These are phyloP conservation scores for Lomographa bimaculata DNA, from an alignment of 2,888 invertebrate genomes.

Conservation along the genomic window DNA sequence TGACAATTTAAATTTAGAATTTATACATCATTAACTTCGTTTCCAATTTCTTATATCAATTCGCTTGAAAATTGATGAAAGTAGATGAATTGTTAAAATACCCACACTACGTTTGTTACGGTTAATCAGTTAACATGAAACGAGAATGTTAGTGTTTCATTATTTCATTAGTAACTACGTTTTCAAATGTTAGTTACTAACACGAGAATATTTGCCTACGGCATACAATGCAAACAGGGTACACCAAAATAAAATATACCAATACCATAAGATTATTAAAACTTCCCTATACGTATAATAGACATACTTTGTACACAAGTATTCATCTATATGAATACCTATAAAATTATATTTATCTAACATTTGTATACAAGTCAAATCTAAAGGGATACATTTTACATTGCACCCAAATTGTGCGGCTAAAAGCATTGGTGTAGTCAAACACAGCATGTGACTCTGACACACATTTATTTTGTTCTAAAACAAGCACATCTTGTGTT, in stretches of 20 bases:
- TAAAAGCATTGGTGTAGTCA: slow-evolving; percentile 45
- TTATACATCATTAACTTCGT: no score
- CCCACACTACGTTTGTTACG: slow-evolving; percentile 39
- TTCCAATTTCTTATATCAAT: slow-evolving; percentile 1
- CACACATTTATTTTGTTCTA: slow-evolving; percentile 16
- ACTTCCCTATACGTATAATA: slow-evolving; percentile 7
- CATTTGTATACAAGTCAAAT: slow-evolving; percentile 11
- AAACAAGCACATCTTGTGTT: slow-evolving; percentile 39
- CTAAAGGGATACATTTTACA: slow-evolving; percentile 15
- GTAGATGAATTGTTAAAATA: slow-evolving; percentile 32
- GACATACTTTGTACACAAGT: slow-evolving; percentile 7
- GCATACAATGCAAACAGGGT: slow-evolving; percentile 27
- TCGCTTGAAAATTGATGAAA: slow-evolving; percentile 25
- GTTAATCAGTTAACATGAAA: slow-evolving; percentile 55
- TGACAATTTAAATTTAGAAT: no score
- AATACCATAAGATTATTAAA: slow-evolving; percentile 19
- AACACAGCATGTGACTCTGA: slow-evolving; percentile 26
- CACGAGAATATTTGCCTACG: slow-evolving; percentile 23
- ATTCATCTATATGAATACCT: not conserved
- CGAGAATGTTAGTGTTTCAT: slow-evolving; percentile 45
- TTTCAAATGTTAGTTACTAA: slow-evolving; percentile 31
- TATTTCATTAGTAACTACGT: slow-evolving; percentile 35
- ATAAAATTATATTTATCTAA: no score
- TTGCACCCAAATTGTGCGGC: slow-evolving; percentile 44
- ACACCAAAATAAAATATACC: slow-evolving; percentile 29